These are phyloP conservation scores for Chaetogeoica ovagalla DNA, from an alignment of 2,888 invertebrate species.

Conservation along the genomic window DNA sequence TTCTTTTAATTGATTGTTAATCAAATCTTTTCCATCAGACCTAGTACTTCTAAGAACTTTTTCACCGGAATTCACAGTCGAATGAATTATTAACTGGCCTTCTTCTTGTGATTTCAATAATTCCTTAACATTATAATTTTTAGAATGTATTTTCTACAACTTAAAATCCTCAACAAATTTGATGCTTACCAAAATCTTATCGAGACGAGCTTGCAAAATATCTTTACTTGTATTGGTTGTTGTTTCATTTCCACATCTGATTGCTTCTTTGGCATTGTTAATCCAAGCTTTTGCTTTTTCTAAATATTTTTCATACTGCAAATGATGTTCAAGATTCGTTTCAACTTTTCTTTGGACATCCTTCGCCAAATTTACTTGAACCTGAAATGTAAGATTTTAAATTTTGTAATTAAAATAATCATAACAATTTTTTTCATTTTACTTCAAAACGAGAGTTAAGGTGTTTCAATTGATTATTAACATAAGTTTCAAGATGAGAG, in stretches of 20 bases:
- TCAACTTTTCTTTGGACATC: constrained; percentile 90
- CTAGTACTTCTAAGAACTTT: constrained; percentile 84
- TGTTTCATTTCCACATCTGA: constrained; percentile 78
- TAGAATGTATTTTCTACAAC: neutral
- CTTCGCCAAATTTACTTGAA: constrained; percentile 82
- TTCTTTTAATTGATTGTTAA: constrained; percentile 84
- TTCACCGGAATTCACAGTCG: constrained; percentile 86
- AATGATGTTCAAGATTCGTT: constrained; percentile 83
- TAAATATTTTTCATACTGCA: constrained; percentile 76
- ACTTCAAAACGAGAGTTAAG: constrained; percentile 83
- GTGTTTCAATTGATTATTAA: constrained; percentile 82
- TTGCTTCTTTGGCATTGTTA: constrained; percentile 79
- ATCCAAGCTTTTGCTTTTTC: constrained; percentile 82
- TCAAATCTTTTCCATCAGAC: constrained; percentile 84
- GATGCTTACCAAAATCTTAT: constrained; percentile 61
- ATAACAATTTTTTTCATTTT: constrained; percentile 12
- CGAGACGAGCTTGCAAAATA: constrained; percentile 76
- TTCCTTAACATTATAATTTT: constrained; percentile 63
- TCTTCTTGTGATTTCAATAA: constrained; percentile 79
- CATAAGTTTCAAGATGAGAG: constrained; percentile 84
- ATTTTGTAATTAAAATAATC: constrained; percentile 1
- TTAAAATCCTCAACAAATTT: neutral
- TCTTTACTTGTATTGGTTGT: constrained; percentile 79
- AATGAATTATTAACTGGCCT: constrained; percentile 83
- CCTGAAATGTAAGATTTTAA: constrained; percentile 59